Evolutionary conservation across 2,797 vertebrate genomes (phyloP), one percentile per base, ranked within the genome.

Genomic region (Phrynocephalus guinanensis): DNA sequence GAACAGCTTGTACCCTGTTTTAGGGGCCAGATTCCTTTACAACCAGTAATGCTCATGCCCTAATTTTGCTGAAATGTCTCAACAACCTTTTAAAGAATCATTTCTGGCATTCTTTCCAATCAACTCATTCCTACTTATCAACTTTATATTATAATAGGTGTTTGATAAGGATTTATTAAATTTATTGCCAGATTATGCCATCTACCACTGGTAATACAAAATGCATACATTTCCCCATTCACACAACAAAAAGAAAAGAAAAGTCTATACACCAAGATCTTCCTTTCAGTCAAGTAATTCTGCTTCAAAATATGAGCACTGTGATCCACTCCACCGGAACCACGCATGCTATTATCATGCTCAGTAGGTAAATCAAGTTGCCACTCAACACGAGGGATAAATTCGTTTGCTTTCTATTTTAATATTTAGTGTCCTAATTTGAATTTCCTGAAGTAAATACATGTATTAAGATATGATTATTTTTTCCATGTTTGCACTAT

Each of bases 231-330:
- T 26, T 11, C 16, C 0, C 5, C 5, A 16, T 52, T 22, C n/a
- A 10, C 8, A 6, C 2, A 10, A 1, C 0, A 24, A 38, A 10
- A 68, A 20, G 52, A 5, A 73, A 83, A 30, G 26, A 82, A 44
- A 20, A 22, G 5, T 30, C 52, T 75, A 22, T 20, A 77, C 16
- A 70, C 77, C 11, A 11, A 82, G 33, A 2, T 86, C 26, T 72
- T 1, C 28, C 60, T 63, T 72, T n/a, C 26, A 90, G 20, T 80
- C 0, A 89, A 6, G 7, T 16, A 18, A 50, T 90, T 92, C 91
- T 90, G 72, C 84, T 91, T 56, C 18, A 38, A 73, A 73, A 18
- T 28, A 73, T 22, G 16, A 75, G 52, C 20, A 6, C 30, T 28
- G 56, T 72, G 24, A 71, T 22, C 85, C 50, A 60, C 77, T 60